Percentiles rank a stretch among this genome's conserved stretches.
Evolutionary conservation across 2,797 vertebrate species (phyloP).

Genomic region (Synaphobranchus kaupii): DNA sequence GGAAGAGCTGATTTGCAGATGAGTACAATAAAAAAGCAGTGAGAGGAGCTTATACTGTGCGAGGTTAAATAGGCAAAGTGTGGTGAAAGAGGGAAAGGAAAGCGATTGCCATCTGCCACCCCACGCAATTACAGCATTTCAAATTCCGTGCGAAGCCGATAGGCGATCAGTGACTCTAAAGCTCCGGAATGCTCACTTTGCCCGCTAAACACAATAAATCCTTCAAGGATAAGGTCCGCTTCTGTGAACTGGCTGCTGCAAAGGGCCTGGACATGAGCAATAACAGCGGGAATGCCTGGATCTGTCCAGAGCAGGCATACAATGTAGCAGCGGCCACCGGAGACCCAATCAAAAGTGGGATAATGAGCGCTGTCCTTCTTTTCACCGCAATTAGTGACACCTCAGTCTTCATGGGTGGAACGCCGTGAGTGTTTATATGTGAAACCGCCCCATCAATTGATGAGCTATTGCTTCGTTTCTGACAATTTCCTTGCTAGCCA

Average conservation of each 20-base stretch:
- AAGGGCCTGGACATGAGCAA: constrained; percentile 13
- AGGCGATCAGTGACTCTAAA: constrained; percentile 12
- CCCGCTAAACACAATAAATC: constrained; percentile 14
- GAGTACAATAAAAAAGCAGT: constrained; percentile 14
- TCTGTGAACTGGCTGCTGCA: neutral
- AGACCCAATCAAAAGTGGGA: constrained; percentile 7
- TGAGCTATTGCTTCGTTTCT: constrained; percentile 4
- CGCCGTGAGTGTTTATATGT: neutral
- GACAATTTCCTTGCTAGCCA: neutral
- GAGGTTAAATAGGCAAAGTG: constrained; percentile 9
- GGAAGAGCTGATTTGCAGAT: constrained; percentile 10
- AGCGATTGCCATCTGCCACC: constrained; percentile 15
- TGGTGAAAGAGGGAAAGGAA: neutral
- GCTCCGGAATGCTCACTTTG: constrained; percentile 16
- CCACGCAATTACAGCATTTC: neutral
- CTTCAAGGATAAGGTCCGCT: neutral
- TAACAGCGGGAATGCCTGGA: neutral
- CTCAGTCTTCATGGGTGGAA: neutral
- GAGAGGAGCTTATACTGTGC: neutral
- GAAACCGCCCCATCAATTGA: constrained; percentile 1
- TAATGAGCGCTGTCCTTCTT: neutral
- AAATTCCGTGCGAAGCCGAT: neutral
- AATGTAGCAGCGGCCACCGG: neutral
- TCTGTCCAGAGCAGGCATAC: neutral
- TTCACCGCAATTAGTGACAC: neutral